Base-by-base conservation (phyloP, 2,113 vertebrate genomes). In the Okapia johnstoni region DNA sequence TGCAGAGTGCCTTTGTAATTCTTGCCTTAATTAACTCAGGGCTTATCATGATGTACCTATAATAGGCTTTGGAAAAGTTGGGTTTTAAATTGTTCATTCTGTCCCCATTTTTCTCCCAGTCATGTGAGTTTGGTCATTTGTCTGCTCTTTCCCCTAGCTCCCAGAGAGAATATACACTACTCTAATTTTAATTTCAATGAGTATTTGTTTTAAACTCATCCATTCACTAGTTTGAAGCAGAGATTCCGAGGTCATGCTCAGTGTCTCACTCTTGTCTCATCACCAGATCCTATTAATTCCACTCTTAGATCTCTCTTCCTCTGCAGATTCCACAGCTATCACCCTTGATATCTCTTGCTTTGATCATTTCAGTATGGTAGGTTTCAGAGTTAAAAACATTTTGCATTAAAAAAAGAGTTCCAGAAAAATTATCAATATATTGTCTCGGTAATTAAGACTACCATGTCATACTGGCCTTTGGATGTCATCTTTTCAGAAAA, bases 11-110 rank as follows among this genome's bases (percentile, higher is more conserved):
- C n/a, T 96, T 97, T 96, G 91, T 92, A 92, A 96, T 94, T 57
- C 36, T 93, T 90, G n/a, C 83, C 77, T 90, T 95, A 96, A 96
- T 97, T 85, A 96, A 96, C 63, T 79, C 54, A 36, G 19, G 87
- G 87, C 48, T 46, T 60, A 85, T 50, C 33, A n/a, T 11, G 6
- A 30, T 36, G 12, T 58, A 66, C 43, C 66, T 93, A 1, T 73
- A 50, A 92, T 36, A 91, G 50, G 11, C 15, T 96, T 70, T 85
- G 19, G 14, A 21, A 88, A 93, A 80, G 7, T 58, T 86, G 66
- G 0, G 0, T 66, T 95, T 87, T 66, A 50, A 83, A 54, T n/a
- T 77, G 12, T 58, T 76, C 6, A 36, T 61, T 66, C 19, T 88
- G 5, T 90, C 58, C 17, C 26, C 92, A 1, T 36, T 11, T 85